Evolutionary conservation across 1,140 invertebrate species (phyloP), one percentile per base, ranked within the genome.

Genomic region (Lucilia sericata): DNA sequence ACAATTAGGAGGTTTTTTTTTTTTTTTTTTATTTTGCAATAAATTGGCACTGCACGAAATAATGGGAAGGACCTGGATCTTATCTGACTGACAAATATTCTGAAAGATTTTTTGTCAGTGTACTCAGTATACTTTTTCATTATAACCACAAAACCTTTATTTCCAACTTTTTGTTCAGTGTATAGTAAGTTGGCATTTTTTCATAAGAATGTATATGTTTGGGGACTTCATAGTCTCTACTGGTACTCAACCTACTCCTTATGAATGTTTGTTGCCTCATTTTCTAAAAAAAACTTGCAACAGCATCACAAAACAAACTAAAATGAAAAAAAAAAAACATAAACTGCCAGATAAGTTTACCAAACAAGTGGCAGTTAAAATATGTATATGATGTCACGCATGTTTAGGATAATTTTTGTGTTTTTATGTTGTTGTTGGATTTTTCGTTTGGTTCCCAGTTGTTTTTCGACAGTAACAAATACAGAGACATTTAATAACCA

Each of bases 301-400:
- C 42, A 42, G 5, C 42, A 42, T 42, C 42, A 42, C 42, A 42
- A n/a, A 42, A 42, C 42, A 8, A 42, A 42, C 5, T 42, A 42
- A 42, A 3, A 36, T 4, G 8, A 36, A 36, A 36, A 36, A 3
- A n/a, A 7, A 42, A 42, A 42, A 42, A 42, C 1, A n/a, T 14
- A 60, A 60, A 60, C 17, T 60, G 51, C n/a, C n/a, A 70, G 65
- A 70, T 70, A 70, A 70, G 65, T 70, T 70, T 70, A 70, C 65
- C 65, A 70, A 70, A 19, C n/a, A 70, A 25, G n/a, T 19, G 65
- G n/a, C n/a, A 25, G n/a, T 70, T 70, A 70, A 70, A 70, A 70
- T 70, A 70, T 70, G 65, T 70, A 70, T 70, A 70, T 70, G 65
- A 70, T 70, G 65, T 70, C 65, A 70, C 65, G 65, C 65, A 70